A percentile compares a stretch with the other conserved stretches of the same genome.
Conservation (phyloP, 1,140 invertebrate genomes). For the Pentalonia nigronervosa region DNA sequence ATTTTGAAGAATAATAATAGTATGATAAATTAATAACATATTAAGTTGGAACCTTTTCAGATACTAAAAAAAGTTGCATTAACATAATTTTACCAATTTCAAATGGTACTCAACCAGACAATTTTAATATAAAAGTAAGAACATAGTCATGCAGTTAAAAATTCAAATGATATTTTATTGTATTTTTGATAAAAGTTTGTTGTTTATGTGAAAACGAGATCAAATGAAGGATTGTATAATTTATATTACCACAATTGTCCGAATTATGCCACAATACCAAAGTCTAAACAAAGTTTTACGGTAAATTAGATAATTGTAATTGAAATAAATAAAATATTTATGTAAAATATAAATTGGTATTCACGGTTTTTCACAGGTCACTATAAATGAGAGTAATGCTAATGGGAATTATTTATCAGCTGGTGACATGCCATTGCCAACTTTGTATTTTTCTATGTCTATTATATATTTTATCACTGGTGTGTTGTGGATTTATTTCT, state of each 20-base stretch:
- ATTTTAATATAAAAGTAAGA: slow-evolving; percentile 41
- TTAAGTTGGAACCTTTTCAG: neutral
- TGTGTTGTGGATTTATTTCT: slow-evolving; percentile 89
- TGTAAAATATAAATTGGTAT: slow-evolving; percentile 10
- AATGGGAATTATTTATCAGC: slow-evolving; percentile 90
- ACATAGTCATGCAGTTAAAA: neutral
- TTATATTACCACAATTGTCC: slow-evolving; percentile 95
- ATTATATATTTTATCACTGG: slow-evolving; percentile 89
- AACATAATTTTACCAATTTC: neutral
- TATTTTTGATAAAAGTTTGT: slow-evolving; percentile 68
- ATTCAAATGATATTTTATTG: neutral
- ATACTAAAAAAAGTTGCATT: neutral
- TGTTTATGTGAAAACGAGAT: slow-evolving; percentile 77
- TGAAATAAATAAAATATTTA: neutral
- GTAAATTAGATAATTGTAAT: slow-evolving; percentile 63
- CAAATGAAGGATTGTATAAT: slow-evolving; percentile 93
- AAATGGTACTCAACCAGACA: neutral
- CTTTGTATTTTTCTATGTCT: slow-evolving; percentile 90
- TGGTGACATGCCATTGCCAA: slow-evolving; percentile 94
- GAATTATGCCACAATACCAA: slow-evolving; percentile 69
- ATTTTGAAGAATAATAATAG: neutral
- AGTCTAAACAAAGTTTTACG: slow-evolving; percentile 71
- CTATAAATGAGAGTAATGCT: slow-evolving; percentile 84
- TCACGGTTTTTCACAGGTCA: slow-evolving; percentile 70
- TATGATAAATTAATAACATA: neutral